phyloP scores from a whole-genome alignment of 2,888 invertebrate species.

The Elgonia sp. region DNA sequence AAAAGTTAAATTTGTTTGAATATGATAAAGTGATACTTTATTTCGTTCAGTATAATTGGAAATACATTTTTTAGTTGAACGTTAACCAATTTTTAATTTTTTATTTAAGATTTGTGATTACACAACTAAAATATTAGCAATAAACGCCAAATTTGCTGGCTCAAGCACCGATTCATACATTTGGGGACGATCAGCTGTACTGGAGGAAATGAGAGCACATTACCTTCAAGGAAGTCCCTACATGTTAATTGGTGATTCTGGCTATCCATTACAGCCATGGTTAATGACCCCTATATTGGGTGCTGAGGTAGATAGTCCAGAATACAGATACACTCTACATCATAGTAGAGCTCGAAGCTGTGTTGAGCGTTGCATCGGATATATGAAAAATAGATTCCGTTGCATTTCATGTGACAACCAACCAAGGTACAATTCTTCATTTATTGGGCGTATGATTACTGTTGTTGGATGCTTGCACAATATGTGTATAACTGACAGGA shows the following conservation, averaged over 20 bases:
- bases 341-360: neutral
- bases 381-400: neutral
- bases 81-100: too few species aligned
- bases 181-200: neutral
- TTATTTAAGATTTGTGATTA: too few species aligned
- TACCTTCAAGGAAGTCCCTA: neutral
- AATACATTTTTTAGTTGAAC: too few species aligned
- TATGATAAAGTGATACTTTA: too few species aligned
- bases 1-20: too few species aligned
- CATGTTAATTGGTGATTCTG: conserved; percentile 4
- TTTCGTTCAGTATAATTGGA: too few species aligned
- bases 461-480: neutral
- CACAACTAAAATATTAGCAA: neutral
- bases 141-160: neutral
- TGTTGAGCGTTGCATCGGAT: neutral
- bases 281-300: neutral
- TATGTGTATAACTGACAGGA: neutral
- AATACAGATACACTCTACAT: neutral
- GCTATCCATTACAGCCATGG: neutral
- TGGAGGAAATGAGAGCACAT: neutral
- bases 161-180: neutral
- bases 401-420: neutral
- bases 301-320: neutral
- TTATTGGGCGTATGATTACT: neutral
- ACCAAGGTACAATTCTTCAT: neutral